A percentile compares a stretch with the other conserved stretches of the same genome.
These are phyloP conservation scores for Orbicella faveolata DNA, from an alignment of 64 coral and sea anemone species.

Conservation along the genomic window DNA sequence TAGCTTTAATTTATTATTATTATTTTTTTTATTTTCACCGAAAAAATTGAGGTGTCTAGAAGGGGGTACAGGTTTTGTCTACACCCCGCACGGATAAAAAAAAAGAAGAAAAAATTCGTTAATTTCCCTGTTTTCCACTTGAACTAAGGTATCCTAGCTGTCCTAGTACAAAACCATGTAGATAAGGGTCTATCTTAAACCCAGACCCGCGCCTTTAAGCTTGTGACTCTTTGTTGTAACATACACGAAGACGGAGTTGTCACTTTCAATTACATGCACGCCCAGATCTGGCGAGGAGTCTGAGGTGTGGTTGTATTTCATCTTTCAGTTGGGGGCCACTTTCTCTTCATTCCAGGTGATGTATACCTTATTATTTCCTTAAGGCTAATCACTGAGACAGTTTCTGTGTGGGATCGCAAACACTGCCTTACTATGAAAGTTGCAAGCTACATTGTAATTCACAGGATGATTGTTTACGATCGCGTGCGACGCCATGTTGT, in stretches of 20 bases:
- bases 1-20: no score
- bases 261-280: background rate
- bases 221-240: background rate
- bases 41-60: no score
- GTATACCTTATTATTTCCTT: background rate
- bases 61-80: no score
- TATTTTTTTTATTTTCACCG: no score
- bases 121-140: no score
- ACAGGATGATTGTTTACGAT: background rate
- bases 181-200: no score
- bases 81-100: no score
- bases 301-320: conserved; percentile 13
- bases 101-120: no score
- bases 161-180: no score
- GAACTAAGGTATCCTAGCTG: no score
- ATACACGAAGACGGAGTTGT: background rate
- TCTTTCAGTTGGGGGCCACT: background rate
- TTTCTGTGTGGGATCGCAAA: background rate
- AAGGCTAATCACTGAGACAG: no score
- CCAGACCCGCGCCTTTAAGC: no score
- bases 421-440: background rate
- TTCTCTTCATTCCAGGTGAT: conserved; percentile 9
- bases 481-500: conserved; percentile 9
- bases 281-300: background rate
- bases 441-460: background rate